phyloP scores from a whole-genome alignment of 2,797 vertebrate species.

The Cossypha polioptera region DNA sequence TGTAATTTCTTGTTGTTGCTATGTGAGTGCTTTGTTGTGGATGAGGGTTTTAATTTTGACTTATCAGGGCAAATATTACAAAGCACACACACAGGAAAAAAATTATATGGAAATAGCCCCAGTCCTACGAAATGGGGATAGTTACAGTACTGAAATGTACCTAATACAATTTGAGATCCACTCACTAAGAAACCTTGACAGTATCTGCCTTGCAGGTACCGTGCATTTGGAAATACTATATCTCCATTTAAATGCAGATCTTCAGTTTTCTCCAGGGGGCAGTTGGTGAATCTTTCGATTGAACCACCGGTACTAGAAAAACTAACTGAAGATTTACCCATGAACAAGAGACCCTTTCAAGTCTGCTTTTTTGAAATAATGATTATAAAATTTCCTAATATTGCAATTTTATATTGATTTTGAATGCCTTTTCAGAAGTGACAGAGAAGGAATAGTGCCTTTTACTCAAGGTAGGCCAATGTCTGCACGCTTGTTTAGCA shows the following conservation, averaged over 20 bases:
- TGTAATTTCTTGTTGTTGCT: conserved; percentile 63
- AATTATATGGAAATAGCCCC: conserved; percentile 45
- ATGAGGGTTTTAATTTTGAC: conserved; percentile 64
- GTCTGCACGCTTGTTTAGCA: not conserved
- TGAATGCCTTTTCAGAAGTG: conserved; percentile 58
- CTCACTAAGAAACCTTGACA: conserved; percentile 73
- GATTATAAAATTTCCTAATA: conserved; percentile 69
- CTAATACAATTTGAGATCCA: conserved; percentile 68
- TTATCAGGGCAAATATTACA: conserved; percentile 59
- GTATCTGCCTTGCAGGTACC: conserved; percentile 76
- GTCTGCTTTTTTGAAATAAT: conserved; percentile 67
- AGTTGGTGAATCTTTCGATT: conserved; percentile 75
- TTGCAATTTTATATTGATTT: conserved; percentile 66
- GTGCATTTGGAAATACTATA: conserved; percentile 73
- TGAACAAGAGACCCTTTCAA: conserved; percentile 72
- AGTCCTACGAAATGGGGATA: conserved; percentile 15
- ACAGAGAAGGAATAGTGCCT: not conserved
- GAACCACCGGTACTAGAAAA: conserved; percentile 73
- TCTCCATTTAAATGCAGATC: conserved; percentile 81
- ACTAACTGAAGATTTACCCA: conserved; percentile 74
- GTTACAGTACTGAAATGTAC: conserved; percentile 54
- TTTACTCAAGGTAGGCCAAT: conserved; percentile 13
- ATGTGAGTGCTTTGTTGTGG: conserved; percentile 37
- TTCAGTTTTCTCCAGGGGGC: conserved; percentile 78
- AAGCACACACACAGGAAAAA: conserved; percentile 21